phyloP scores from a whole-genome alignment of 2,888 invertebrate species.

The Fabriciana adippe region DNA sequence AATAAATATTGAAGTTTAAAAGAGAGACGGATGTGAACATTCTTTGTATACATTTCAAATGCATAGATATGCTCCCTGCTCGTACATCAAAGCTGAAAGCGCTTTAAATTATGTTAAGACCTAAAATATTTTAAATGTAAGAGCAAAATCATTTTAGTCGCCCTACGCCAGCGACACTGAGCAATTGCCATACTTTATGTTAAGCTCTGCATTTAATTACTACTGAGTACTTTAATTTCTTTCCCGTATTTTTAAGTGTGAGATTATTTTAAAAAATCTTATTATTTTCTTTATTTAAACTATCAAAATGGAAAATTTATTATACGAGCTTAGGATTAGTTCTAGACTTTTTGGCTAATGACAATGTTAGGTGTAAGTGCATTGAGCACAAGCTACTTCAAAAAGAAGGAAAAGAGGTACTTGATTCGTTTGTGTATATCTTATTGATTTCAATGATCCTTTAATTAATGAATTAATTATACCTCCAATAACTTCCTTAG shows the following conservation, averaged over 20 bases:
- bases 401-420: too few relatives aligned
- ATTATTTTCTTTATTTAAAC: slow-evolving; percentile 8
- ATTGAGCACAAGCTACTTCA: too few relatives aligned
- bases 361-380: too few relatives aligned
- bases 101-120: slow-evolving; percentile 29
- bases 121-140: slow-evolving; percentile 33
- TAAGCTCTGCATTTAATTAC: slow-evolving; percentile 74
- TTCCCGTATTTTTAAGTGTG: slow-evolving; percentile 28
- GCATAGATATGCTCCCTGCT: background rate
- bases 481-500: too few relatives aligned
- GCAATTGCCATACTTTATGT: slow-evolving; percentile 72
- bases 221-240: slow-evolving; percentile 52
- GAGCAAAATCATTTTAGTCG: slow-evolving; percentile 52
- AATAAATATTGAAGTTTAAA: too few relatives aligned
- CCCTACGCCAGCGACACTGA: slow-evolving; percentile 60
- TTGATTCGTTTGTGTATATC: too few relatives aligned
- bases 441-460: too few relatives aligned
- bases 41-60: slow-evolving; percentile 3
- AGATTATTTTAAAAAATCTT: slow-evolving; percentile 11
- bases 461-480: too few relatives aligned
- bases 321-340: too few relatives aligned
- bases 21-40: background rate
- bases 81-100: slow-evolving; percentile 15
- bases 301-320: background rate
- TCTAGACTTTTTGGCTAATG: too few relatives aligned